Conservation (phyloP, 1,140 invertebrate genomes). For the Aphelinus atriplicis region DNA sequence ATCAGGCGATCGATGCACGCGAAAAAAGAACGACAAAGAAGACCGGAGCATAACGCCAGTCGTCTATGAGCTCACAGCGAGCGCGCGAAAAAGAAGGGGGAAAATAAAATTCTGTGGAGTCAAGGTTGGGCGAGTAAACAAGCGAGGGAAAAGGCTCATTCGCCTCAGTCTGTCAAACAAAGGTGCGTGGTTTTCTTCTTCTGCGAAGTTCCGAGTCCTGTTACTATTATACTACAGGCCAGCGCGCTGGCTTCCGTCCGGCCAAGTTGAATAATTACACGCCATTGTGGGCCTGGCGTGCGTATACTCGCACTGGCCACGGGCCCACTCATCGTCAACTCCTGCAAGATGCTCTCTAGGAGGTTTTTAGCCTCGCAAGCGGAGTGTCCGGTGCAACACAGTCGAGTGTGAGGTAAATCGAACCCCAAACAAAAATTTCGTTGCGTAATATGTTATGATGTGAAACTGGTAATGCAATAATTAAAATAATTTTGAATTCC, state of each 20-base stretch:
- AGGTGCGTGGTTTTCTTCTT: background rate
- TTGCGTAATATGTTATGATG: no score
- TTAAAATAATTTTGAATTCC: no score
- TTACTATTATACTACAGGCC: background rate
- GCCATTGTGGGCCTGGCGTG: background rate
- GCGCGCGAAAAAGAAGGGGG: background rate
- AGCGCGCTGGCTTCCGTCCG: background rate
- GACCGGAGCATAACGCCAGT: background rate
- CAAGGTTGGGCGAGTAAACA: background rate
- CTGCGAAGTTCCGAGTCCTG: background rate
- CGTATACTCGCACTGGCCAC: no score
- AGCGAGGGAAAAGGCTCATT: background rate
- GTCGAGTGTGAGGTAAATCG: no score
- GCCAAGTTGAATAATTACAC: conserved; percentile 17
- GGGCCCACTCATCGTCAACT: no score
- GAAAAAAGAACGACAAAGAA: background rate
- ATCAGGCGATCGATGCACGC: background rate
- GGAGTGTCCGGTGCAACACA: no score
- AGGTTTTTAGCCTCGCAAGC: no score
- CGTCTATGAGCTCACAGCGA: background rate
- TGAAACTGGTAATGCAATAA: no score
- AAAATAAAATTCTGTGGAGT: background rate
- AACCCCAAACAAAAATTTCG: no score
- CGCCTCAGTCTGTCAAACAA: conserved; percentile 10
- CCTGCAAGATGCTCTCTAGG: no score